phyloP scores from a whole-genome alignment of 2,113 vertebrate genomes.

The Ageneiosus marmoratus region DNA sequence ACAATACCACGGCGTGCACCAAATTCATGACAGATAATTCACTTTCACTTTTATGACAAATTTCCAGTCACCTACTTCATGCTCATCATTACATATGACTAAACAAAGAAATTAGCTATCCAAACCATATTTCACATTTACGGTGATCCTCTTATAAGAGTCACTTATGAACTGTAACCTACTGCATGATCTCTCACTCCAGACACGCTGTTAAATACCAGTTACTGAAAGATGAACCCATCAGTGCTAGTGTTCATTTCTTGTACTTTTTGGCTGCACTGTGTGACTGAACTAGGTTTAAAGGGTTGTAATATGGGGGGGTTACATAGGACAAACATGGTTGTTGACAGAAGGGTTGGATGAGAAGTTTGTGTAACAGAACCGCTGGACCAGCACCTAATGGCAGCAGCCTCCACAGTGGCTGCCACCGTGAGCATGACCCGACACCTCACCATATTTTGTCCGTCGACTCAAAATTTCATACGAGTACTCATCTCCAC shows the following conservation, averaged over 20 bases:
- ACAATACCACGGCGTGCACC: neutral
- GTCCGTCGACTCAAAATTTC: conserved; percentile 91
- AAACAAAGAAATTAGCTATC: neutral
- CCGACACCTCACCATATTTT: conserved; percentile 84
- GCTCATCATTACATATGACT: neutral
- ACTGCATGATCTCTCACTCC: neutral
- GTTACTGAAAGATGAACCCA: neutral
- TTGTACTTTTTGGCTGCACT: neutral
- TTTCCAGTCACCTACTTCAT: conserved; percentile 10
- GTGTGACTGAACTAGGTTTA: conserved; percentile 35
- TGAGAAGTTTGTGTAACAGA: conserved; percentile 44
- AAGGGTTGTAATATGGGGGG: conserved; percentile 20
- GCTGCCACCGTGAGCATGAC: conserved; percentile 79
- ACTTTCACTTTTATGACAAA: conserved; percentile 3
- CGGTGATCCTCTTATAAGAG: neutral
- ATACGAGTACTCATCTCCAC: conserved; percentile 88
- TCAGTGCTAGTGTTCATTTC: neutral
- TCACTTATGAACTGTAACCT: neutral
- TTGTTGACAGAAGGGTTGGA: conserved; percentile 12
- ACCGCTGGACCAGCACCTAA: conserved; percentile 61
- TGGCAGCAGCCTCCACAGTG: conserved; percentile 91
- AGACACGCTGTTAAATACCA: neutral
- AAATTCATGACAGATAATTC: neutral
- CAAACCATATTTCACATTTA: neutral
- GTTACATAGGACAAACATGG: conserved; percentile 15